phyloP scores from a whole-genome alignment of 2,113 vertebrate genomes.

The Megalops atlanticus region DNA sequence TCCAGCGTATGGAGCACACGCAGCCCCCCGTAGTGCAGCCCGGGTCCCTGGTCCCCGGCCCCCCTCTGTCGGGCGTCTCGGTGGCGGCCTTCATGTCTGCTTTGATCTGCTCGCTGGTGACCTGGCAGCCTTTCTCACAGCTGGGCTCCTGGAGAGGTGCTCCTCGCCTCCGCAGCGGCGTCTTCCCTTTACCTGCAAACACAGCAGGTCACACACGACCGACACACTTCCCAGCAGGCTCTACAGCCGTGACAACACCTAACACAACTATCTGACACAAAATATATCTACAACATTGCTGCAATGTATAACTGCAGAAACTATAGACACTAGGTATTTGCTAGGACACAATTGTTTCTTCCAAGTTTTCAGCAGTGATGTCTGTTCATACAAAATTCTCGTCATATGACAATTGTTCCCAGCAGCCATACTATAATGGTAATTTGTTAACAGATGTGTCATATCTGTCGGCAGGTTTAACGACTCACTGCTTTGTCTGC shows the following conservation, averaged over 20 bases:
- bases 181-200: constrained; percentile 89
- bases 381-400: not conserved
- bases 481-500: constrained; percentile 63
- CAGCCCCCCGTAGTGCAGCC: constrained; percentile 39
- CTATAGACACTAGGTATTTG: too few species aligned
- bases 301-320: not conserved
- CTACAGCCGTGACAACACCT: not conserved
- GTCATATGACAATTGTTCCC: too few species aligned
- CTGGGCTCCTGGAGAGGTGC: constrained; percentile 75
- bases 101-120: constrained; percentile 97
- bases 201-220: not conserved
- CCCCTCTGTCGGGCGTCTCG: constrained; percentile 72
- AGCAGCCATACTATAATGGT: not conserved
- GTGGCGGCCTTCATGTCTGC: constrained; percentile 96
- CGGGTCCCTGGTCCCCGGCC: constrained; percentile 19
- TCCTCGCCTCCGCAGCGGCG: constrained; percentile 83
- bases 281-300: not conserved
- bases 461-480: not conserved
- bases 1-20: constrained; percentile 54
- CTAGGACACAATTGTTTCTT: not conserved
- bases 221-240: not conserved
- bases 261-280: too few species aligned
- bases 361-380: not conserved
- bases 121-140: constrained; percentile 97
- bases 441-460: constrained; percentile 7